Conservation (phyloP, 2,797 vertebrate genomes). For the Cyprinodon diabolis region DNA sequence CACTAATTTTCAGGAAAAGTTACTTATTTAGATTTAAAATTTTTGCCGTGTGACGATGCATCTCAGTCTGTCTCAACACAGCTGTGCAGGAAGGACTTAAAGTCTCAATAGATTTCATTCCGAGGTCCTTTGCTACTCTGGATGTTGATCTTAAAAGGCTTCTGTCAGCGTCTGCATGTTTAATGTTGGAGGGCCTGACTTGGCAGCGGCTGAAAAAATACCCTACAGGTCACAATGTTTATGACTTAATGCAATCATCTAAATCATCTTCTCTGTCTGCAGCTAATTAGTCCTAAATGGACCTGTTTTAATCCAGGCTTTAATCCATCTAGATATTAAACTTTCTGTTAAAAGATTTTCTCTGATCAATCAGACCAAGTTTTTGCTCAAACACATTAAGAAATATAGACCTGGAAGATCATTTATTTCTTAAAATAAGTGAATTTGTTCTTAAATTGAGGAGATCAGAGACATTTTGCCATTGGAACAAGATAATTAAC, state of each 20-base stretch:
- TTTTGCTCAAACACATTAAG: not conserved
- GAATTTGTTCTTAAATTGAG: no score
- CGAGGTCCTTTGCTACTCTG: not conserved
- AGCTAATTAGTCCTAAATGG: not conserved
- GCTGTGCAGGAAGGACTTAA: not conserved
- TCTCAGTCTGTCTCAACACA: not conserved
- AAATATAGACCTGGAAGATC: not conserved
- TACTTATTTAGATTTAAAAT: no score
- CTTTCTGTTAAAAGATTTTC: not conserved
- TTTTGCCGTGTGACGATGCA: not conserved
- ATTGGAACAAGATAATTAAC: no score
- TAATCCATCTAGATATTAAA: not conserved
- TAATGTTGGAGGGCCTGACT: conserved; percentile 22
- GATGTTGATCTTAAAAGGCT: conserved; percentile 4
- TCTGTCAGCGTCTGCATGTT: not conserved
- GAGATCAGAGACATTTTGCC: no score
- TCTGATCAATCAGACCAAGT: not conserved
- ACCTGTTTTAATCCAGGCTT: no score
- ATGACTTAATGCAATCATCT: conserved; percentile 38
- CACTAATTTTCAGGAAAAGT: no score
- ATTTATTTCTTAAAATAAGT: no score
- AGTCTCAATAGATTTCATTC: not conserved
- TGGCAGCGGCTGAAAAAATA: conserved; percentile 34
- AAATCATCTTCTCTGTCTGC: conserved; percentile 26
- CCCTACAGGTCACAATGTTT: conserved; percentile 51